Evolutionary conservation across 1,140 invertebrate genomes (phyloP).

Genomic region (Drosophila pachea): DNA sequence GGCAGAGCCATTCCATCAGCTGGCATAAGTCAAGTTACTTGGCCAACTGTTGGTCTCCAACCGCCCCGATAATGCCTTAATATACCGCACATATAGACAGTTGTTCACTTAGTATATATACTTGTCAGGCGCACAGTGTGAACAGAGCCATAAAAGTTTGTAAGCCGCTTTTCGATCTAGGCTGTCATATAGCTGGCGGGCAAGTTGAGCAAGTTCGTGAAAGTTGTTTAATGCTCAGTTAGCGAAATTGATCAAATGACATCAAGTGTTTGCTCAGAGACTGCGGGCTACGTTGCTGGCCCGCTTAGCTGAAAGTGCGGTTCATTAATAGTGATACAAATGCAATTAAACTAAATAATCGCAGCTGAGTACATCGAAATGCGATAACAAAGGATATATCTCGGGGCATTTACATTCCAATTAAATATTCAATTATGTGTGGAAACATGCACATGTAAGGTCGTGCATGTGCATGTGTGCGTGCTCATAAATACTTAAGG

Average conservation of each 20-base stretch:
- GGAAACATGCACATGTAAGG: slow-evolving; percentile 21
- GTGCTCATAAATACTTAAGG: slow-evolving; percentile 60
- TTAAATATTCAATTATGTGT: slow-evolving; percentile 70
- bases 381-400: slow-evolving; percentile 33
- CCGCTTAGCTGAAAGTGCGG: slow-evolving; percentile 13
- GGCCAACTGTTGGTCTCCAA: too few relatives aligned
- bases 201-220: slow-evolving; percentile 15
- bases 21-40: too few relatives aligned
- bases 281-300: slow-evolving; percentile 9
- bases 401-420: slow-evolving; percentile 36
- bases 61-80: neutral
- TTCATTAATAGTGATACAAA: slow-evolving; percentile 41
- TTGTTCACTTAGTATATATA: neutral
- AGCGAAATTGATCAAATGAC: slow-evolving; percentile 7
- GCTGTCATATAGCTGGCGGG: slow-evolving; percentile 38
- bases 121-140: neutral
- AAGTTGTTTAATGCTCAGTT: slow-evolving; percentile 18
- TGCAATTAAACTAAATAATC: slow-evolving; percentile 40
- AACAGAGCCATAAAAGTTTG: slow-evolving; percentile 45
- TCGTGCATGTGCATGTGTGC: slow-evolving; percentile 1
- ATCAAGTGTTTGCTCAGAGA: slow-evolving; percentile 7
- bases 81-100: neutral
- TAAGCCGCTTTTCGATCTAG: slow-evolving; percentile 53
- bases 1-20: too few relatives aligned
- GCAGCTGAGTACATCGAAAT: slow-evolving; percentile 29